Conservation (phyloP, 2,113 vertebrate genomes). For the Saimiri boliviensis region DNA sequence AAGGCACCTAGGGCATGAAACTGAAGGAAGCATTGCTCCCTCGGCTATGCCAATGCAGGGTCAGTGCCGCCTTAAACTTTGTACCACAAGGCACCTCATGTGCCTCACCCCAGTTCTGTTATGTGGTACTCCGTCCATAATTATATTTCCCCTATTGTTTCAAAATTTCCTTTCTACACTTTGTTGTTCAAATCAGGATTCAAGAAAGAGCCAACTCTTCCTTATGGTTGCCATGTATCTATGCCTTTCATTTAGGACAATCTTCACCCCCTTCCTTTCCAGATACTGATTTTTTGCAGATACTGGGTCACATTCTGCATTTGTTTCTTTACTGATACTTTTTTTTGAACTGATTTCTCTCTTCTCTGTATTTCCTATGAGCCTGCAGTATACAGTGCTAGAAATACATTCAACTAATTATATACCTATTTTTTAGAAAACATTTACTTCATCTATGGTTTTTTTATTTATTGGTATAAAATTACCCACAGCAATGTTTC, state of each 20-base stretch:
- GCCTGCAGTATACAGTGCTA: background rate
- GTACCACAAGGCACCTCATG: background rate
- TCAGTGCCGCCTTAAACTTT: background rate
- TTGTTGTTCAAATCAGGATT: background rate
- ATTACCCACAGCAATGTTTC: background rate
- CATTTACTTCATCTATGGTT: background rate
- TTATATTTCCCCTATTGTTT: background rate
- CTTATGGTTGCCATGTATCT: background rate
- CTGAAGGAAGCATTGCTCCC: background rate
- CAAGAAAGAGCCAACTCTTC: background rate
- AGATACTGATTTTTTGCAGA: background rate
- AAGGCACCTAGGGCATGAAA: background rate
- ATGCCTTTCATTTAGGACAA: background rate
- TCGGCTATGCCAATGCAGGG: rapidly evolving
- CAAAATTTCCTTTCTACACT: background rate
- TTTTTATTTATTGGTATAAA: background rate
- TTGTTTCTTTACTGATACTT: background rate
- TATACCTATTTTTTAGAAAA: background rate
- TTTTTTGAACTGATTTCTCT: background rate
- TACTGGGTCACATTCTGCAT: background rate
- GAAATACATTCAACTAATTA: slow-evolving; percentile 9
- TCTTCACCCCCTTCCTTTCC: background rate
- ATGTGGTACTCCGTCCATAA: background rate
- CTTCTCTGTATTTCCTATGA: background rate
- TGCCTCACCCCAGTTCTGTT: background rate